Base-by-base conservation (phyloP, 92 coral and sea anemone species). In the Scolanthus callimorphus region DNA sequence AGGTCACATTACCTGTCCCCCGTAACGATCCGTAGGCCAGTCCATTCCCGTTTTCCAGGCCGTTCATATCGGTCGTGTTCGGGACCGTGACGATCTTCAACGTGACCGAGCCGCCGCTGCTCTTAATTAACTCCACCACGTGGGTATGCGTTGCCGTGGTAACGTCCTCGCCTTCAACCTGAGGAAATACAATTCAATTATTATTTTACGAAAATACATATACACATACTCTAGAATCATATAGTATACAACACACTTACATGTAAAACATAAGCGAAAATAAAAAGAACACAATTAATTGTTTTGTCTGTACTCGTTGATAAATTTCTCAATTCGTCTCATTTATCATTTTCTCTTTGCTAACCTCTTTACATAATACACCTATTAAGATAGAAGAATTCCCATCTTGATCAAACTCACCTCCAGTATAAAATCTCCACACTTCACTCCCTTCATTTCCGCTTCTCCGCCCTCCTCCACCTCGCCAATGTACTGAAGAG, bases 401-500 rank as follows among this genome's bases (percentile, higher is more conserved):
- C n/a, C n/a, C n/a, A n/a, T n/a, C n/a, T n/a, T n/a, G n/a, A n/a
- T n/a, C n/a, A n/a, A 34, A 15, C 15, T 68, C 55, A 94, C 99
- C 97, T 94, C 99, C 22, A 94, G 51, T 37, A 94, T 94, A 48
- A 84, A 94, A 55, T 94, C 99, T 38, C 88, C 85, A 28, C 80
- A 48, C 62, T 76, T 80, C 25, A 94, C 74, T 24, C 99, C 97
- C 37, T 80, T 83, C 8, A 38, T 9, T 25, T 89, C 92, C 0
- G 97, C 99, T 65, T 94, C 90, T 1, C 99, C 97, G 3, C 83
- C 82, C 20, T 76, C 69, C 57, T 94, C 99, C 0, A 94, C 82
- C 29, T 94, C 95, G 9, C 99, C 97, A 45, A 92, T 76, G 65
- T 92, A 92, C 70, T 92, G 98, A 27, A 92, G 73, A 20, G 97